Evolutionary conservation across 1,140 invertebrate genomes (phyloP), one percentile per base, ranked within the genome.

Genomic region (Zaprionus kolodkinae): DNA sequence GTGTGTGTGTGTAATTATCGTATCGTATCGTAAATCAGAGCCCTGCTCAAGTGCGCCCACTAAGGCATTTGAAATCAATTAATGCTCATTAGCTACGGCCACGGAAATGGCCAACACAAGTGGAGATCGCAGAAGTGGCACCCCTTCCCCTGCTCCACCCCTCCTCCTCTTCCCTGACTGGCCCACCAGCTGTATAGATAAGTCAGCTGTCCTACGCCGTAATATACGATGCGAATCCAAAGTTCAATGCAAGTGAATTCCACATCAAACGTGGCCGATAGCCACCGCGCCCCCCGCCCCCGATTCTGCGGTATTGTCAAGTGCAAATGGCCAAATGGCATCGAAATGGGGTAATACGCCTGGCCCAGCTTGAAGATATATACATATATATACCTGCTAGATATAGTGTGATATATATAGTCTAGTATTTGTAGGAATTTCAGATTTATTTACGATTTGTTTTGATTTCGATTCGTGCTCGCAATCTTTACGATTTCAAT

Each of bases 361-460:
- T 1, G 21, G 2, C 27, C 27, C 27, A 30, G 27, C 27, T 27
- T 4, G 2, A 4, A 60, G 21, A n/a, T n/a, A n/a, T n/a, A 25
- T 3, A 25, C 27, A 55, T 55, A 40, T 40, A n/a, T 36, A 40
- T 40, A 45, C n/a, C n/a, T 43, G 55, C 30, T 27, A 72, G 60
- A 65, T 68, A 73, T n/a, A 43, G 1, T 6, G 2, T 6, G n/a
- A 55, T 43, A 40, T 38, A 21, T 50, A 55, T 43, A 43, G 40
- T n/a, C 13, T 36, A 52, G 40, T 36, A 52, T 15, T 59, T n/a
- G 36, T 43, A 56, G 35, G 35, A 52, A 65, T 69, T 68, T 40
- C 10, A 78, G 80, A 89, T 88, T 84, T 84, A 89, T 88, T 88
- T 89, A 89, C 81, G 84, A 89, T 88, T 88, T 88, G 79, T 88